Percentiles rank a stretch among this genome's conserved stretches.
Evolutionary conservation across 2,797 vertebrate genomes (phyloP).

Genomic region (Megaceryle alcyon): DNA sequence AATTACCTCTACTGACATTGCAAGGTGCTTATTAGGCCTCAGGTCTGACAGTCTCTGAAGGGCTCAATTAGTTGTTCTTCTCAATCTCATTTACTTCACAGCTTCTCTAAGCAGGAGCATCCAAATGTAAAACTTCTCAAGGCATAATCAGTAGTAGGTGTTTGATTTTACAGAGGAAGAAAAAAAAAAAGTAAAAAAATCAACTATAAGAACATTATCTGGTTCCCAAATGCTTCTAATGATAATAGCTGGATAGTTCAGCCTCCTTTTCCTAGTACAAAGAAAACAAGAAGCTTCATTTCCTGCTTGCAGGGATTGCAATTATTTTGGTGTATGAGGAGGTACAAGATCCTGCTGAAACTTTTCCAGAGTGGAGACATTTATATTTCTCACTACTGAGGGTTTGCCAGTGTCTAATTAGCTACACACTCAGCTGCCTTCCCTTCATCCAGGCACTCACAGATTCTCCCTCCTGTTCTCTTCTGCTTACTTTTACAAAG

Average conservation of each 20-base stretch:
- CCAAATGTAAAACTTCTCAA: background rate
- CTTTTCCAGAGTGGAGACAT: background rate
- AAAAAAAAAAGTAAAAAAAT: background rate
- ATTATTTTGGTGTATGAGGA: background rate
- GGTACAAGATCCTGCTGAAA: background rate
- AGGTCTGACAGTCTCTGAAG: background rate
- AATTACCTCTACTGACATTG: background rate
- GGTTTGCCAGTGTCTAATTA: background rate
- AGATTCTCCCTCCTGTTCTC: background rate
- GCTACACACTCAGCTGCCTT: background rate
- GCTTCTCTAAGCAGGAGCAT: slow-evolving; percentile 12
- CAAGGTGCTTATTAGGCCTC: background rate
- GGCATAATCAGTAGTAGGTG: background rate
- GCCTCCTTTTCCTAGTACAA: background rate
- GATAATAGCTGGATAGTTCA: background rate
- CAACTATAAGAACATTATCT: background rate
- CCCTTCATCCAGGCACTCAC: background rate
- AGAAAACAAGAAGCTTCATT: background rate
- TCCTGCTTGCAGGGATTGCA: background rate
- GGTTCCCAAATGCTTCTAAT: background rate
- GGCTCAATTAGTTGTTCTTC: slow-evolving; percentile 8
- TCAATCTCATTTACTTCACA: slow-evolving; percentile 35
- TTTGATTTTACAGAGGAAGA: background rate
- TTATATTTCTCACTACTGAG: background rate
- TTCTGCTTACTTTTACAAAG: background rate